Evolutionary conservation across 2,888 invertebrate species (phyloP), one percentile per base, ranked within the genome.

Genomic region (Dicyrtomina minuta): DNA sequence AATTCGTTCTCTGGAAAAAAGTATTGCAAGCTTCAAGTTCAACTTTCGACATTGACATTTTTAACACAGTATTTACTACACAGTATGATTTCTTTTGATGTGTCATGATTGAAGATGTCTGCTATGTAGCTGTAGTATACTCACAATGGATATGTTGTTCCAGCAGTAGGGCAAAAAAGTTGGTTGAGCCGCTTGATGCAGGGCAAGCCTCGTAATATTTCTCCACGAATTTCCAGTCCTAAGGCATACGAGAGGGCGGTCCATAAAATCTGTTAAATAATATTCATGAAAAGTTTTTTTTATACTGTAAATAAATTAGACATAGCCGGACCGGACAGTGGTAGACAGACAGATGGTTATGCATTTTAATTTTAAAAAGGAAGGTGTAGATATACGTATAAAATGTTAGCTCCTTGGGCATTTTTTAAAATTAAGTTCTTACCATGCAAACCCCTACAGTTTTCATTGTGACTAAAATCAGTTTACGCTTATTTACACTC

Each of bases 71-170:
- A 51, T n/a, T n/a, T n/a, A n/a, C n/a, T n/a, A n/a, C n/a, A n/a
- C n/a, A n/a, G n/a, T n/a, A n/a, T 20, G 66, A 33, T 65, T 46
- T 73, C 49, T 46, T 46, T 17, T 46, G 10, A 10, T 12, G 13
- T 12, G 13, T 10, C 13, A 12, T 43, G 43, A 43, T 10, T 43
- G 43, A 13, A 43, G 13, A 43, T 43, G 43, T 10, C 13, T 43
- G 10, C 12, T 13, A 10, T n/a, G n/a, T n/a, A n/a, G n/a, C n/a
- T n/a, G 33, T 24, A 22, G 4, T 26, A 46, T 46, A 39, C 90
- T 90, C 85, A 94, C 94, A 91, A 86, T 79, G 94, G 94, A 84
- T 94, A 94, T 72, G 90, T 90, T 81, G 90, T 92, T 77, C 94
- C 94, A 72, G 94, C 93, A 41, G 92, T 92, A 43, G 94, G 93